These are phyloP conservation scores for Tinea trinotella DNA, from an alignment of 2,888 invertebrate species.

Conservation along the genomic window DNA sequence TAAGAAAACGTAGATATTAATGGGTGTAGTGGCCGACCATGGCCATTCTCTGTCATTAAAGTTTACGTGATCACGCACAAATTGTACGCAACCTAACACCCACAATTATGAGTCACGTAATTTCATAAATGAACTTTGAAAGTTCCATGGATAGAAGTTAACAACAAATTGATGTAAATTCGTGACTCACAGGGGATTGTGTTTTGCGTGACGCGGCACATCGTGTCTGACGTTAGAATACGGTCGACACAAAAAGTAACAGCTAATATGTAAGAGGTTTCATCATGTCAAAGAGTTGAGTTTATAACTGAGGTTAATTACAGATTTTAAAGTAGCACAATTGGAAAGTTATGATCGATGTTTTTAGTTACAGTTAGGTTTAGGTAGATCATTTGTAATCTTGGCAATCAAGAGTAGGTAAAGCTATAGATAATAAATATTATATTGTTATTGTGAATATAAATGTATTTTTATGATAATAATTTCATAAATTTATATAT, in stretches of 20 bases:
- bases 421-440: too few relatives aligned
- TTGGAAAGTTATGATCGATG: too few relatives aligned
- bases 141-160: background rate
- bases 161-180: slow-evolving; percentile 7
- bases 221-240: background rate
- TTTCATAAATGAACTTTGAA: background rate
- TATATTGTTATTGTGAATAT: too few relatives aligned
- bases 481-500: too few relatives aligned
- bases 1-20: too few relatives aligned
- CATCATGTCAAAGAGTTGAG: too few relatives aligned
- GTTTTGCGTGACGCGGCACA: background rate
- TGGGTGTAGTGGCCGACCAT: background rate
- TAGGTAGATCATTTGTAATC: too few relatives aligned
- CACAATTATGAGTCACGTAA: background rate
- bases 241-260: background rate
- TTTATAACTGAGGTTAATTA: too few relatives aligned
- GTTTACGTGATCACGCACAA: background rate
- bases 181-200: background rate
- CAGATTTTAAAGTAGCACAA: too few relatives aligned
- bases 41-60: background rate
- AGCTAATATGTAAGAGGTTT: background rate
- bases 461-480: too few relatives aligned
- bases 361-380: too few relatives aligned
- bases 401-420: too few relatives aligned
- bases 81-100: background rate